Percentiles rank a stretch among this genome's conserved stretches.
These are phyloP conservation scores for Trochalopteron elliotii DNA, from an alignment of 2,113 vertebrate species.

Conservation along the genomic window DNA sequence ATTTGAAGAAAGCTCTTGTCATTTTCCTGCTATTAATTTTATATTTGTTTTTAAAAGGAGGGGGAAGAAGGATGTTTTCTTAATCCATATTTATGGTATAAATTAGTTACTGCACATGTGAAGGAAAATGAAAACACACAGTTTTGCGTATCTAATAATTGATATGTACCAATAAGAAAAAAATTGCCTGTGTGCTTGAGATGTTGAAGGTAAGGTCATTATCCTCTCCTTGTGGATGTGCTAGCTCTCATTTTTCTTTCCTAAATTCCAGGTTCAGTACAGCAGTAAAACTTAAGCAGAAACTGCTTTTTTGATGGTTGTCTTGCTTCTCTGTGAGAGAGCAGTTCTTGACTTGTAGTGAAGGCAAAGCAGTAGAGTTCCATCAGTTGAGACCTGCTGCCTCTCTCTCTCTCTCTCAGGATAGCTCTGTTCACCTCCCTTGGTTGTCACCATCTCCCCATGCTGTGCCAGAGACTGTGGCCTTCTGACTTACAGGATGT, in stretches of 20 bases:
- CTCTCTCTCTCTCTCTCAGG: not conserved
- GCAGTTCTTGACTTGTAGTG: not conserved
- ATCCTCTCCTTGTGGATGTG: not conserved
- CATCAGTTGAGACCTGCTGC: not conserved
- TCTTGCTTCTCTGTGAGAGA: not conserved
- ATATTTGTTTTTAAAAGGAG: not conserved
- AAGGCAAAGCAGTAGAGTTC: not conserved
- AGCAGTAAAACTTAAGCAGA: not conserved
- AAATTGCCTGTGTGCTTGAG: not conserved
- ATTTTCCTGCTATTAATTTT: not conserved
- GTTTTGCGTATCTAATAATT: not conserved
- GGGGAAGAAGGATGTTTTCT: not conserved
- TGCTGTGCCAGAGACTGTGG: not conserved
- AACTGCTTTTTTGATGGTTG: not conserved
- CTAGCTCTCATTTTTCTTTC: not conserved
- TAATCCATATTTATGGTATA: not conserved
- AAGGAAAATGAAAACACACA: not conserved
- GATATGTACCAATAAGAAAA: not conserved
- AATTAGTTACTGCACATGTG: not conserved
- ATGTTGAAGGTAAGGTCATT: not conserved
- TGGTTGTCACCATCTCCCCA: not conserved
- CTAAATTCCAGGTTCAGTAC: not conserved
- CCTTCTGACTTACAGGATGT: not conserved
- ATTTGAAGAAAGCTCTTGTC: not conserved
- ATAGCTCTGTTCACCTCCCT: not conserved